A percentile compares a stretch with the other conserved stretches of the same genome.
Conservation (phyloP, 2,888 invertebrate species). For the Ceriagrion tenellum region DNA sequence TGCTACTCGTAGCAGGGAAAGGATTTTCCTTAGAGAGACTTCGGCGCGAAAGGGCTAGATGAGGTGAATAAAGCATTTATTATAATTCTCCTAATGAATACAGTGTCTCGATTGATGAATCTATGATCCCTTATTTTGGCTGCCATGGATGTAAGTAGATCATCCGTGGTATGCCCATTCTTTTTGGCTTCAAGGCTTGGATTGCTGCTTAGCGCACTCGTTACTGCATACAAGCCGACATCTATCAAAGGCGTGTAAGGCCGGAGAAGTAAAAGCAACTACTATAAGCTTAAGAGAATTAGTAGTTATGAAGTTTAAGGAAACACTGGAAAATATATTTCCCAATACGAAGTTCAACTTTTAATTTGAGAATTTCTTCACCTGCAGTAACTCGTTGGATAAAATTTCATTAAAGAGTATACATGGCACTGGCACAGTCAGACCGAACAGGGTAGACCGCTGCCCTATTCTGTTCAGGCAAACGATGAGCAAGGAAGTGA, state of each 20-base stretch:
- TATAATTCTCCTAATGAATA: neutral
- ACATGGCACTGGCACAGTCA: too few relatives aligned
- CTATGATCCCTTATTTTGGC: too few relatives aligned
- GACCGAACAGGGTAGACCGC: neutral
- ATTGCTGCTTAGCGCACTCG: neutral
- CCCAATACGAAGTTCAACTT: neutral
- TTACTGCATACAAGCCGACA: too few relatives aligned
- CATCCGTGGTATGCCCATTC: neutral
- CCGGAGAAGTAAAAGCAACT: neutral
- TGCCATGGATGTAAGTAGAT: too few relatives aligned
- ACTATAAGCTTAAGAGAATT: neutral
- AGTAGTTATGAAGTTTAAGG: neutral
- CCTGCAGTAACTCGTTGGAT: neutral
- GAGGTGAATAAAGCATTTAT: neutral
- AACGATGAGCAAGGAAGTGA: neutral
- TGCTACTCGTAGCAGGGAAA: too few relatives aligned
- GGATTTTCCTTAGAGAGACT: too few relatives aligned
- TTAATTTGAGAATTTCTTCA: neutral
- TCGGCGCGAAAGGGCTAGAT: too few relatives aligned
- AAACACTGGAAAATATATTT: neutral
- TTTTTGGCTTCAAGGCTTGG: neutral
- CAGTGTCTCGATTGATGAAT: neutral
- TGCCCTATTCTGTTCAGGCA: neutral
- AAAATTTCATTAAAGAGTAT: neutral
- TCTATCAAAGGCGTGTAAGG: neutral